Percentiles rank a stretch among this genome's conserved stretches.
Conservation (phyloP, 2,113 vertebrate species). For the Cervus canadensis region DNA sequence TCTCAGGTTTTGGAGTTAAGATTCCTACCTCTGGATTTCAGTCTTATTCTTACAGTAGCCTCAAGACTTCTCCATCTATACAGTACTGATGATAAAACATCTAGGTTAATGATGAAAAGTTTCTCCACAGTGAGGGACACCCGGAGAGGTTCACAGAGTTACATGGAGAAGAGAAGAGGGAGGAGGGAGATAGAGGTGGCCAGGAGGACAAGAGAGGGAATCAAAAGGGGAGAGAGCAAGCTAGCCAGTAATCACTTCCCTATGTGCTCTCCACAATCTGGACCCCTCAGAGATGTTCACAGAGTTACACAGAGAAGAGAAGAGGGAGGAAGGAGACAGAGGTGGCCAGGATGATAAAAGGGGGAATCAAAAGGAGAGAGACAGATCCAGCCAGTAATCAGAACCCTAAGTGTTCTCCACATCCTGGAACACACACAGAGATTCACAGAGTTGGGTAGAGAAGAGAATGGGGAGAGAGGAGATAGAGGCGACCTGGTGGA, state of each 20-base stretch:
- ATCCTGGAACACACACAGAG: accelerated
- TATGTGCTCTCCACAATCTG: background rate
- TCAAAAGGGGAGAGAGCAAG: background rate
- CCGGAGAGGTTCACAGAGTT: background rate
- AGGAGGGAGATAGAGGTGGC: background rate
- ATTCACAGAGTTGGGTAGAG: background rate
- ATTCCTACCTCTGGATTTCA: background rate
- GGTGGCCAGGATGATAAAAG: background rate
- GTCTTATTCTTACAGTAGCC: background rate
- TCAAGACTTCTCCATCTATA: background rate
- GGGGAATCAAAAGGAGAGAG: background rate
- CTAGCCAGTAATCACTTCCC: background rate
- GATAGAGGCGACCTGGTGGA: background rate
- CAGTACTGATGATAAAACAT: background rate
- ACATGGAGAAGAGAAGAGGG: background rate
- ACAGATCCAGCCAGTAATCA: background rate
- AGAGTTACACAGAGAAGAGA: background rate
- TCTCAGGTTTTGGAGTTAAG: background rate
- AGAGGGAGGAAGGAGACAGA: background rate
- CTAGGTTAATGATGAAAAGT: background rate
- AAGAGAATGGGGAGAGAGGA: background rate
- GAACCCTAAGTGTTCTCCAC: background rate
- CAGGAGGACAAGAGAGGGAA: background rate
- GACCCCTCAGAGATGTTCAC: background rate
- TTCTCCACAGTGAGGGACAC: background rate